These are phyloP conservation scores for Tetheella fluctuosa DNA, from an alignment of 2,888 invertebrate genomes.

Conservation along the genomic window DNA sequence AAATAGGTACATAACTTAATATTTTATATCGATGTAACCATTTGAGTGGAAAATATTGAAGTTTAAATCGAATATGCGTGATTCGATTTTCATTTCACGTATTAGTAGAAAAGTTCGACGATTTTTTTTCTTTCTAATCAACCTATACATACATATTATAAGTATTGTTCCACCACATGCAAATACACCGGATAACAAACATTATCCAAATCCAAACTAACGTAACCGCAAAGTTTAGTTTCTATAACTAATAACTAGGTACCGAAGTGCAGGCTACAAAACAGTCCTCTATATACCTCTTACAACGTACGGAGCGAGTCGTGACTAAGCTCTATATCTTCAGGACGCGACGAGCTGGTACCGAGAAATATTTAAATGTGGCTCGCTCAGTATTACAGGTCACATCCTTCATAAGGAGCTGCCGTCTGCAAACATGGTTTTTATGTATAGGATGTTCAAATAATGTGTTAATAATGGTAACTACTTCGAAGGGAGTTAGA, in stretches of 20 bases:
- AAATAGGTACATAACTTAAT: slow-evolving; percentile 72
- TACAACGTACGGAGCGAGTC: slow-evolving; percentile 28
- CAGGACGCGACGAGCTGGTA: slow-evolving; percentile 6
- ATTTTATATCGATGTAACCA: slow-evolving; percentile 59
- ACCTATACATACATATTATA: too few species aligned
- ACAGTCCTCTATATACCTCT: slow-evolving; percentile 14
- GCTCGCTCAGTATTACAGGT: slow-evolving; percentile 61
- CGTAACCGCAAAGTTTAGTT: slow-evolving; percentile 14
- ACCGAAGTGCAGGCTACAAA: slow-evolving; percentile 11
- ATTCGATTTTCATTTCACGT: slow-evolving; percentile 37
- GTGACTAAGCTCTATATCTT: slow-evolving; percentile 4
- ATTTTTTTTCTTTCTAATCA: background rate
- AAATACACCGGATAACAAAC: background rate
- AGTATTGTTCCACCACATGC: too few species aligned
- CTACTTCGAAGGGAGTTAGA: too few species aligned
- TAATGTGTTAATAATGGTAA: background rate
- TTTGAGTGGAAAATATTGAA: slow-evolving; percentile 78
- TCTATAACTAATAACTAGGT: slow-evolving; percentile 21
- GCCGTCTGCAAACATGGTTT: slow-evolving; percentile 59
- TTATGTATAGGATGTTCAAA: slow-evolving; percentile 48
- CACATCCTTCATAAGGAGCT: slow-evolving; percentile 67
- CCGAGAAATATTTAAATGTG: slow-evolving; percentile 64
- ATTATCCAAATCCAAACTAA: background rate
- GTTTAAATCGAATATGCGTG: slow-evolving; percentile 70
- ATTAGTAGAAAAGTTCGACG: too few species aligned